Conservation (phyloP, 2,797 vertebrate species). For the Sarcophilus harrisii region DNA sequence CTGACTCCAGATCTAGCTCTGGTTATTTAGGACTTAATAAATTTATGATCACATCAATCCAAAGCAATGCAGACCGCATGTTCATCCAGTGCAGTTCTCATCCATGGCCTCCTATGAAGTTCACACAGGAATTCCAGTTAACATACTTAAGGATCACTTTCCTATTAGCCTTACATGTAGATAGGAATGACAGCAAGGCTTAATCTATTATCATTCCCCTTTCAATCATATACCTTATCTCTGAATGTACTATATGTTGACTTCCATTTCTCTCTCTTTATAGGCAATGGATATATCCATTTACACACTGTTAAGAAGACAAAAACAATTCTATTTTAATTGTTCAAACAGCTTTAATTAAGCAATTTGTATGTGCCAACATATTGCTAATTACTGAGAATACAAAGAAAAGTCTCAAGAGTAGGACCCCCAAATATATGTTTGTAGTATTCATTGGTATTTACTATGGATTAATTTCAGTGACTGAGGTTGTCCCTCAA, state of each 20-base stretch:
- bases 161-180: not conserved
- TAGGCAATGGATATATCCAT: not conserved
- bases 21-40: not conserved
- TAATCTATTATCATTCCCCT: not conserved
- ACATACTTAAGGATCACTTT: not conserved
- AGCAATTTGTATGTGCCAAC: not conserved
- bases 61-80: not conserved
- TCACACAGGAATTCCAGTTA: not conserved
- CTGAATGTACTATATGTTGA: not conserved
- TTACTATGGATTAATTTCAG: not conserved
- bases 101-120: not conserved
- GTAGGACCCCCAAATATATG: not conserved
- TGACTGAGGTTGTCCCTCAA: not conserved
- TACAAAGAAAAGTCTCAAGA: not conserved
- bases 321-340: not conserved
- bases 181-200: not conserved
- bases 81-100: not conserved
- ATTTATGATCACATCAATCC: not conserved
- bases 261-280: not conserved
- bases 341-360: not conserved
- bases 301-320: not conserved
- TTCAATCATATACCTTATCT: not conserved
- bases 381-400: not conserved
- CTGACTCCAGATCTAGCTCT: not conserved
- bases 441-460: not conserved